Percentiles rank a stretch among this genome's conserved stretches.
Conservation (phyloP, 2,797 vertebrate genomes). For the Sebastes steindachneri region DNA sequence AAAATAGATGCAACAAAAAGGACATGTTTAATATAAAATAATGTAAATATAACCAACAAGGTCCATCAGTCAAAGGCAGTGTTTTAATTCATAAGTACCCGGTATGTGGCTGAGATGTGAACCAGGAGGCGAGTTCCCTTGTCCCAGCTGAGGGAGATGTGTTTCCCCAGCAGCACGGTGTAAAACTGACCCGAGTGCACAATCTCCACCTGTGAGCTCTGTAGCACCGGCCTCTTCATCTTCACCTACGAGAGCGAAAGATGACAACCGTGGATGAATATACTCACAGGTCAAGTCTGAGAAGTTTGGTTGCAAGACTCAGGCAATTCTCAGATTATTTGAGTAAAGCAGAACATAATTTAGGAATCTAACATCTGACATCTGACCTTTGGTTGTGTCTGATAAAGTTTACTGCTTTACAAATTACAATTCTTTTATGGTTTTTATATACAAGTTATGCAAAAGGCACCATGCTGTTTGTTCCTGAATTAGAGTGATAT, state of each 20-base stretch:
- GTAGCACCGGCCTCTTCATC: slow-evolving; percentile 85
- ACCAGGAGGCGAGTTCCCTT: slow-evolving; percentile 86
- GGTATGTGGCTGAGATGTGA: slow-evolving; percentile 88
- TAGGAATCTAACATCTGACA: neutral
- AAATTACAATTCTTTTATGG: neutral
- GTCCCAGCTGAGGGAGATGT: slow-evolving; percentile 93
- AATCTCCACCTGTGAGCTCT: slow-evolving; percentile 87
- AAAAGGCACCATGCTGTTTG: neutral
- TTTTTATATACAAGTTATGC: neutral
- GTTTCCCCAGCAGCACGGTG: slow-evolving; percentile 87
- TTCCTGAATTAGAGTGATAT: neutral
- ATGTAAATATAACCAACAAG: neutral
- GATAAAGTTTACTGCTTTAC: neutral
- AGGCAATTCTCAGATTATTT: neutral
- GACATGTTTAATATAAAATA: neutral
- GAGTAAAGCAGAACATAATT: neutral
- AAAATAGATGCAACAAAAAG: neutral
- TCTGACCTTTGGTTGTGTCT: neutral
- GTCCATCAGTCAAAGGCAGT: neutral
- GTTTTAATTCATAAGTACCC: slow-evolving; percentile 48
- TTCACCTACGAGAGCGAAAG: slow-evolving; percentile 81
- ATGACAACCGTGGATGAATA: neutral
- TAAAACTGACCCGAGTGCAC: slow-evolving; percentile 90
- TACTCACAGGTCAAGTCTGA: neutral
- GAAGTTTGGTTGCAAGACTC: neutral